Conservation (phyloP, 2,797 vertebrate genomes). For the Hozukius guyotensis region DNA sequence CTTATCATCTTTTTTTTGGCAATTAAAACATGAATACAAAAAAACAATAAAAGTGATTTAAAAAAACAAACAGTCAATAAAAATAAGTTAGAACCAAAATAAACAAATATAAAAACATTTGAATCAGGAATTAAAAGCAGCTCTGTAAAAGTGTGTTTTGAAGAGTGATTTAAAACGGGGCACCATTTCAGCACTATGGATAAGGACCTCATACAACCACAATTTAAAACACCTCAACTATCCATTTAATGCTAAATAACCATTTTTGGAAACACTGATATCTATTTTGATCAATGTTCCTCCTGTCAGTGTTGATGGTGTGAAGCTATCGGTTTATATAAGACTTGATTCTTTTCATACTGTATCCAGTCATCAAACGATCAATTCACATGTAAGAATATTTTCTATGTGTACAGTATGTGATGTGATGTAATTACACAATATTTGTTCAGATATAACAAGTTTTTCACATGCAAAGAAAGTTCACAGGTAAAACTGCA, state of each 20-base stretch:
- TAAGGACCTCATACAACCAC: too few relatives aligned
- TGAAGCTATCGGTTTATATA: neutral
- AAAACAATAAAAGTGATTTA: too few relatives aligned
- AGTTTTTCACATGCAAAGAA: neutral
- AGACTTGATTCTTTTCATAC: neutral
- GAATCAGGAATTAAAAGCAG: too few relatives aligned
- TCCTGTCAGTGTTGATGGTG: neutral
- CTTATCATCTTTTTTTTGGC: too few relatives aligned
- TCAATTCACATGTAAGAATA: neutral
- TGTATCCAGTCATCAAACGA: neutral
- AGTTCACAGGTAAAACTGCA: neutral
- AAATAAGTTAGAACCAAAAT: too few relatives aligned
- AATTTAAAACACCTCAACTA: too few relatives aligned
- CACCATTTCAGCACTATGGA: too few relatives aligned
- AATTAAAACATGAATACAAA: too few relatives aligned
- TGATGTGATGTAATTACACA: neutral
- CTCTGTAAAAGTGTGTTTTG: too few relatives aligned
- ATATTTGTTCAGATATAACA: neutral
- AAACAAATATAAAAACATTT: too few relatives aligned
- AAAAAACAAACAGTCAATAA: too few relatives aligned
- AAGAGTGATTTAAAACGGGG: too few relatives aligned
- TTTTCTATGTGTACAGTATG: neutral
- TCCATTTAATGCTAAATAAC: neutral
- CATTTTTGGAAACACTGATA: neutral
- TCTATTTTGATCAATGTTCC: neutral